These are phyloP conservation scores for Polyodon spathula DNA, from an alignment of 2,113 vertebrate genomes.

Conservation along the genomic window DNA sequence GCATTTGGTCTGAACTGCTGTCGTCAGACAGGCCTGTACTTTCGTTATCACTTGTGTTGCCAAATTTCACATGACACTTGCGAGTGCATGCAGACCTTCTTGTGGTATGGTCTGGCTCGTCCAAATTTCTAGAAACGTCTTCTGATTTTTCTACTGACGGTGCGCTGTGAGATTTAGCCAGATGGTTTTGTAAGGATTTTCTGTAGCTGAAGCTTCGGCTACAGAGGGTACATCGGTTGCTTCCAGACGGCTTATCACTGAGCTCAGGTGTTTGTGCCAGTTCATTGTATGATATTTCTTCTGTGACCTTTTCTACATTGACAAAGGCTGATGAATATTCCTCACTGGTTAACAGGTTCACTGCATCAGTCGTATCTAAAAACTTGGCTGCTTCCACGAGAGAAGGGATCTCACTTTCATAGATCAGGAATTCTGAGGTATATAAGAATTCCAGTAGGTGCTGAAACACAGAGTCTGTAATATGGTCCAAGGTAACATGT, in stretches of 20 bases:
- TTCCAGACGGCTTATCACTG: conserved; percentile 41
- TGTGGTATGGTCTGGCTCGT: conserved; percentile 44
- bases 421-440: conserved; percentile 78
- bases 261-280: conserved; percentile 42
- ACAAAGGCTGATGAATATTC: conserved; percentile 24
- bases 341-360: conserved; percentile 73
- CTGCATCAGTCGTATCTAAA: conserved; percentile 88
- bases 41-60: conserved; percentile 47
- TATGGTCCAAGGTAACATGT: conserved; percentile 78
- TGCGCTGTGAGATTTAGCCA: conserved; percentile 55
- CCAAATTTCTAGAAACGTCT: conserved; percentile 52
- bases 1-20: conserved; percentile 34
- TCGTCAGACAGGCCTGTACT: conserved; percentile 41
- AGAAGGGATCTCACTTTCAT: conserved; percentile 70
- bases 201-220: conserved; percentile 61
- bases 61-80: conserved; percentile 68
- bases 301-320: conserved; percentile 38
- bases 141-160: conserved; percentile 34
- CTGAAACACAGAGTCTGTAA: conserved; percentile 78
- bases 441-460: conserved; percentile 87
- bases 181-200: conserved; percentile 65
- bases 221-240: conserved; percentile 56
- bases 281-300: conserved; percentile 17
- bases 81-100: conserved; percentile 69
- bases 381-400: conserved; percentile 83